Percentiles rank a stretch among this genome's conserved stretches.
These are phyloP conservation scores for Enteromius treurensis DNA, from an alignment of 2,797 vertebrate species.

Conservation along the genomic window DNA sequence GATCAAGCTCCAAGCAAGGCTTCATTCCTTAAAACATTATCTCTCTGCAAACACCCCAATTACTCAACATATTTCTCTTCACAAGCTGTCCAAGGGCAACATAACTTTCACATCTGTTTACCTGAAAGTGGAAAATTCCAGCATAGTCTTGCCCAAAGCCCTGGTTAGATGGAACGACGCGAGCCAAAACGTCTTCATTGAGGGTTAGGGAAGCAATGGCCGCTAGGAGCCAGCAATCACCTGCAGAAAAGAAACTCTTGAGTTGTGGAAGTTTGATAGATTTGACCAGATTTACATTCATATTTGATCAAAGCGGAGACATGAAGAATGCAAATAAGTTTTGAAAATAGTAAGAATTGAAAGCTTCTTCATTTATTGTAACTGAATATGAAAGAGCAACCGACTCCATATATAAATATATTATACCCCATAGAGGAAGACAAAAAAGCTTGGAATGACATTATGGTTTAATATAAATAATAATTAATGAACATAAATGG, in stretches of 20 bases:
- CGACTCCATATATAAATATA: background rate
- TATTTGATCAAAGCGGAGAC: background rate
- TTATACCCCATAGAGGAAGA: background rate
- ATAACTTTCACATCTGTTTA: slow-evolving; percentile 27
- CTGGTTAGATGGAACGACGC: slow-evolving; percentile 77
- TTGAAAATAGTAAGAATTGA: background rate
- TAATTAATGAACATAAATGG: background rate
- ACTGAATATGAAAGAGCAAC: background rate
- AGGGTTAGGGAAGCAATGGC: slow-evolving; percentile 82
- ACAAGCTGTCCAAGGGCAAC: slow-evolving; percentile 10
- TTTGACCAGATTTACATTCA: background rate
- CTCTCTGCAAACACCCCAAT: background rate
- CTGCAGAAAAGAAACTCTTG: slow-evolving; percentile 60
- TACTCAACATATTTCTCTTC: background rate
- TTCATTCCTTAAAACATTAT: slow-evolving; percentile 1
- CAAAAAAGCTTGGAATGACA: background rate
- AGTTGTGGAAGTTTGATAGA: background rate
- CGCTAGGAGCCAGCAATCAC: slow-evolving; percentile 83
- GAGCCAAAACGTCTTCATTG: slow-evolving; percentile 72
- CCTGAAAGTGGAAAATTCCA: slow-evolving; percentile 83
- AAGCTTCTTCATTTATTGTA: background rate
- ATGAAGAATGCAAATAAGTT: background rate
- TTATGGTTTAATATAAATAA: background rate
- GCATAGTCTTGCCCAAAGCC: slow-evolving; percentile 74
- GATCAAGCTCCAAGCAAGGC: background rate